Conservation (phyloP, 2,113 vertebrate species). For the Sylvicapra grimmia region DNA sequence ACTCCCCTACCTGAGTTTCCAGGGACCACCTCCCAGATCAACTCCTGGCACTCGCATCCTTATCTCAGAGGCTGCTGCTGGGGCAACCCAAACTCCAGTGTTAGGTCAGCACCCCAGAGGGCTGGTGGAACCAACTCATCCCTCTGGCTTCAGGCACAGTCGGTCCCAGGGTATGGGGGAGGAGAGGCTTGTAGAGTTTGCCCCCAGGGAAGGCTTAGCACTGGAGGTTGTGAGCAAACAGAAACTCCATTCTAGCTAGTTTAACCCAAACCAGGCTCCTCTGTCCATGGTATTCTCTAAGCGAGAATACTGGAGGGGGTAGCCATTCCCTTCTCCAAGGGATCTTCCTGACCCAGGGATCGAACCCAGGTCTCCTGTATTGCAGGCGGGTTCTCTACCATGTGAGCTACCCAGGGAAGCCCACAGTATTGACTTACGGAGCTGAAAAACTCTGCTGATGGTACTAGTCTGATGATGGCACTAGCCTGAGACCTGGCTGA, state of each 20-base stretch:
- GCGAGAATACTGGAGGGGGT: neutral
- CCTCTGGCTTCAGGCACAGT: neutral
- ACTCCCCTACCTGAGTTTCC: neutral
- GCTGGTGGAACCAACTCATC: too few species aligned
- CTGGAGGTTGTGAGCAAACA: neutral
- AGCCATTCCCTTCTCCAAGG: neutral
- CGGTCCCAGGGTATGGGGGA: neutral
- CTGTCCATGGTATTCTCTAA: neutral
- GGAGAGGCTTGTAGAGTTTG: neutral
- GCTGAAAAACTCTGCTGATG: neutral
- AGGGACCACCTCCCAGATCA: neutral
- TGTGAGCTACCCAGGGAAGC: neutral
- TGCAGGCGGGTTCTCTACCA: neutral
- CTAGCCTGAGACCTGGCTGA: neutral
- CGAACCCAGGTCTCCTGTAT: neutral
- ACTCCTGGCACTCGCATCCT: neutral
- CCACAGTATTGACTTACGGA: neutral
- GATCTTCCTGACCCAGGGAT: neutral
- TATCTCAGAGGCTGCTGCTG: neutral
- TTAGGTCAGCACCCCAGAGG: neutral
- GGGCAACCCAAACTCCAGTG: neutral
- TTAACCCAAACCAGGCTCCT: neutral
- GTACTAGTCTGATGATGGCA: neutral
- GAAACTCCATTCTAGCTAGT: neutral
- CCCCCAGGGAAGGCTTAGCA: neutral